Conservation (phyloP, 2,797 vertebrate genomes). For the Gallinago nigripennis region DNA sequence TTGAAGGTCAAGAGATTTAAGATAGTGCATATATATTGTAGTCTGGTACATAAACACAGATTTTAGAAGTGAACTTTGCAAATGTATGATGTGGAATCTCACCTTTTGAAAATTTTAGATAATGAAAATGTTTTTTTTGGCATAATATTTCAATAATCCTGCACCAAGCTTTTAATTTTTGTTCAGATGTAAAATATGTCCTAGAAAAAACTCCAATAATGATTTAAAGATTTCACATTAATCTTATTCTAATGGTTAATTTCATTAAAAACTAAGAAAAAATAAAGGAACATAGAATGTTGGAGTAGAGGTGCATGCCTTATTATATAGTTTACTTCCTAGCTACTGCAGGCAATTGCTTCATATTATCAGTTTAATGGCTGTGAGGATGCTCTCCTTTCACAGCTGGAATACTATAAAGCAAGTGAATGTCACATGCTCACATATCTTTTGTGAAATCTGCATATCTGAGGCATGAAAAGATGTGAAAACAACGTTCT, state of each 20-base stretch:
- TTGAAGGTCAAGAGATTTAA: not conserved
- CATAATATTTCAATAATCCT: not conserved
- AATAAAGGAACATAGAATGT: not conserved
- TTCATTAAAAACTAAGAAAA: not conserved
- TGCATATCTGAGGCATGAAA: not conserved
- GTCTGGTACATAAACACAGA: not conserved
- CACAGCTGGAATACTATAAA: not conserved
- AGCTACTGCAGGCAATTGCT: not conserved
- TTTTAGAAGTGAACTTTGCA: not conserved
- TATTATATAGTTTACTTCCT: not conserved
- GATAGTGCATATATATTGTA: not conserved
- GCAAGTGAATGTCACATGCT: not conserved
- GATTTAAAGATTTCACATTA: not conserved
- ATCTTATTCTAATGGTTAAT: not conserved
- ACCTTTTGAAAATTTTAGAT: not conserved
- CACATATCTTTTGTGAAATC: not conserved
- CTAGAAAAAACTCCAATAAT: not conserved
- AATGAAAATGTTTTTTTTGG: too few species aligned
- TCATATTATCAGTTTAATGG: not conserved
- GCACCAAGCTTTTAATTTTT: not conserved
- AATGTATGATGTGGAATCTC: not conserved
- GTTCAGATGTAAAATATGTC: not conserved
- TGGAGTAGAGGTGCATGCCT: not conserved
- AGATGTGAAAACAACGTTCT: not conserved
- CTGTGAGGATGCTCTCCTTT: not conserved